Percentiles rank a stretch among this genome's conserved stretches.
phyloP scores from a whole-genome alignment of 2,113 vertebrate genomes.

The Vimba vimba region DNA sequence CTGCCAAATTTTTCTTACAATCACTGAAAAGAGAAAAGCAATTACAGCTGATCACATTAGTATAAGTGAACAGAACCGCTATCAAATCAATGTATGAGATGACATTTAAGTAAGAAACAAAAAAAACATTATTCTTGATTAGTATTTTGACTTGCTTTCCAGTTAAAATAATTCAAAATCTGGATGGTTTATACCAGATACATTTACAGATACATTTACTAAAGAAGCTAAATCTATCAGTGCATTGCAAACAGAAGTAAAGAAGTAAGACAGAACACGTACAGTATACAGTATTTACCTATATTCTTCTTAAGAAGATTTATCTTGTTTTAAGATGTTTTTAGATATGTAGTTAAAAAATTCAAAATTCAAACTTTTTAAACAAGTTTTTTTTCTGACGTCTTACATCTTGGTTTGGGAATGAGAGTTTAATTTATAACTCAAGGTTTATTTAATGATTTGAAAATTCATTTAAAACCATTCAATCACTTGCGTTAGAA shows the following conservation, averaged over 20 bases:
- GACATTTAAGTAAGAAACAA: neutral
- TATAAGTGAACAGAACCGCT: neutral
- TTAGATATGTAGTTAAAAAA: neutral
- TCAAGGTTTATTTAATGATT: neutral
- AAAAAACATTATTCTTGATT: neutral
- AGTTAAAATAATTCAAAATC: neutral
- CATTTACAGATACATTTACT: neutral
- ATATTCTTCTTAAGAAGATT: neutral
- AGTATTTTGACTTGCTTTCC: neutral
- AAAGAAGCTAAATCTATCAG: neutral
- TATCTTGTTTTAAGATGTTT: neutral
- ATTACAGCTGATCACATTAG: constrained; percentile 12
- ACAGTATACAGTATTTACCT: too few relatives aligned
- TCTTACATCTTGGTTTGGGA: neutral
- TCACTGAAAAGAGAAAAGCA: constrained; percentile 11
- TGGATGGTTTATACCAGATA: neutral
- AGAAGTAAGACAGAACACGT: neutral
- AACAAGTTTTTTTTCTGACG: neutral
- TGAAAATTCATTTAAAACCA: neutral
- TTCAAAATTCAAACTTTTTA: neutral
- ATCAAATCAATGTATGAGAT: neutral
- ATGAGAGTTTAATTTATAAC: neutral
- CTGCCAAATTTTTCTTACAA: neutral
- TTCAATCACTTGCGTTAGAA: neutral
- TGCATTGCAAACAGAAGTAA: neutral